A percentile compares a stretch with the other conserved stretches of the same genome.
phyloP scores from a whole-genome alignment of 1,140 invertebrate species.

The Drosophila pseudoananassae region DNA sequence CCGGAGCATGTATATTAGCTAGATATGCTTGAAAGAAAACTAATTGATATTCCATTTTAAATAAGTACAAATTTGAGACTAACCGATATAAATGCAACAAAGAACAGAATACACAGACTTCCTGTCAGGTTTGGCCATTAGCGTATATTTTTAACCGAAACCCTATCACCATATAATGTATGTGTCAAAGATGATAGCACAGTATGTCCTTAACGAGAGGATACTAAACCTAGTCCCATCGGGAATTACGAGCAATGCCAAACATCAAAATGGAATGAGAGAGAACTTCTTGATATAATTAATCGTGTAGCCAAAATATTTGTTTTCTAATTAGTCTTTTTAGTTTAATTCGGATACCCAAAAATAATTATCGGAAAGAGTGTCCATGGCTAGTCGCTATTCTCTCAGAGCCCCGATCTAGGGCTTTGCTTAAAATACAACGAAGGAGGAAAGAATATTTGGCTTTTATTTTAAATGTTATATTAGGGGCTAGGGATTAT shows the following conservation, averaged over 20 bases:
- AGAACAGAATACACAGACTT: slow-evolving; percentile 28
- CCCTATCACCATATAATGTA: slow-evolving; percentile 48
- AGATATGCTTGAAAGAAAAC: slow-evolving; percentile 19
- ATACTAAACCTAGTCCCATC: slow-evolving; percentile 62
- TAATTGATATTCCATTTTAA: slow-evolving; percentile 75
- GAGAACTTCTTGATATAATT: slow-evolving; percentile 9
- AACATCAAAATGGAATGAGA: slow-evolving; percentile 21
- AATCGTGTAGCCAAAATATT: slow-evolving; percentile 30
- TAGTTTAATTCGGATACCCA: slow-evolving; percentile 39
- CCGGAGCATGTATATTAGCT: slow-evolving; percentile 37
- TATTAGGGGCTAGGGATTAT: slow-evolving; percentile 39
- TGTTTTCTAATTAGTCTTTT: slow-evolving; percentile 34
- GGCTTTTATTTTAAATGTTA: slow-evolving; percentile 53
- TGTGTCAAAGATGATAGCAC: slow-evolving; percentile 60
- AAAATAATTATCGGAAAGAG: not conserved
- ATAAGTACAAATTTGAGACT: slow-evolving; percentile 74
- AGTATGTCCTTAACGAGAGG: slow-evolving; percentile 32
- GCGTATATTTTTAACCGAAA: slow-evolving; percentile 36
- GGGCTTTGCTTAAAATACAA: slow-evolving; percentile 30
- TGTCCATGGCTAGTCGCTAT: slow-evolving; percentile 18
- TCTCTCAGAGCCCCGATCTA: not conserved
- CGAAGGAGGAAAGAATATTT: slow-evolving; percentile 23
- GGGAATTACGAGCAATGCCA: slow-evolving; percentile 59
- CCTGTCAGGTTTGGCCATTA: slow-evolving; percentile 30
- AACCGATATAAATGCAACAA: slow-evolving; percentile 20